Percentiles rank a stretch among this genome's conserved stretches.
Conservation (phyloP, 2,888 invertebrate species). For the Dorcus parallelipipedus region DNA sequence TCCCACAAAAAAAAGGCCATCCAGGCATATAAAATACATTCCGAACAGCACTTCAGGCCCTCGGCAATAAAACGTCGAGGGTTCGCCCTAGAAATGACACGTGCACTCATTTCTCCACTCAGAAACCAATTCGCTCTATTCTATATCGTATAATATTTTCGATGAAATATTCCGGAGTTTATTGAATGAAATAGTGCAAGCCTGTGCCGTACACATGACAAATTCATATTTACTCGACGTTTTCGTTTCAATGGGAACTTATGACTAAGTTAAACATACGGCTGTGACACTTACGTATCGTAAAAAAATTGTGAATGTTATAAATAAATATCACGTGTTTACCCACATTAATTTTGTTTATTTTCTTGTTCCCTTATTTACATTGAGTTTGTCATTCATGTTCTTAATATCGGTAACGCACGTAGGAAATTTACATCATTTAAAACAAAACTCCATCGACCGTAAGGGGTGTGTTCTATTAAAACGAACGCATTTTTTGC, state of each 20-base stretch:
- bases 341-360: too few species aligned
- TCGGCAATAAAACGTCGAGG: constrained; percentile 27
- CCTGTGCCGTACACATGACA: background rate
- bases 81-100: constrained; percentile 25
- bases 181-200: background rate
- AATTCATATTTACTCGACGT: background rate
- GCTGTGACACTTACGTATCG: too few species aligned
- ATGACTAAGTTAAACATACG: too few species aligned
- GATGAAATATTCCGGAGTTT: constrained; percentile 13
- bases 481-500: too few species aligned
- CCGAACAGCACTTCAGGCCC: constrained; percentile 25
- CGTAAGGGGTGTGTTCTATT: too few species aligned
- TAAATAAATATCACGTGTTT: too few species aligned
- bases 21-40: constrained; percentile 24
- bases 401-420: too few species aligned
- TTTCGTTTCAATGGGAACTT: background rate
- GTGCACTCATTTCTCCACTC: constrained; percentile 28
- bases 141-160: constrained; percentile 16
- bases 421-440: too few species aligned
- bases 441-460: too few species aligned
- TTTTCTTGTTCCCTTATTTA: too few species aligned
- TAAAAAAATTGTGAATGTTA: too few species aligned
- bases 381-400: too few species aligned
- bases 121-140: constrained; percentile 27
- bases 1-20: constrained; percentile 24